Conservation (phyloP, 2,888 invertebrate species). For the Drosophila picticornis region DNA sequence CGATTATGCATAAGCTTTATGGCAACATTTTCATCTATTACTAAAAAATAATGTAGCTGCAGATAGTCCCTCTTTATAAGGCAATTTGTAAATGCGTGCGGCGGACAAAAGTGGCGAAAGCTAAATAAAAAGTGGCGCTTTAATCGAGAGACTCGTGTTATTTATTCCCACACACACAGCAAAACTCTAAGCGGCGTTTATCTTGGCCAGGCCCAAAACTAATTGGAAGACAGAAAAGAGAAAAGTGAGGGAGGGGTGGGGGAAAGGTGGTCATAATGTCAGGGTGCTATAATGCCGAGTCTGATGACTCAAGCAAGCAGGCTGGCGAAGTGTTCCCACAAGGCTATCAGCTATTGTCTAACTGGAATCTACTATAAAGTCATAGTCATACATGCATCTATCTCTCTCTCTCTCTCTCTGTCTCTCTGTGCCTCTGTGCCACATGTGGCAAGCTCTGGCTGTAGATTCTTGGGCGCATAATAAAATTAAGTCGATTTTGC, state of each 20-base stretch:
- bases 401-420: neutral
- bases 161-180: slow-evolving; percentile 8
- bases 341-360: slow-evolving; percentile 72
- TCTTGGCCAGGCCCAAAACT: slow-evolving; percentile 27
- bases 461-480: slow-evolving; percentile 44
- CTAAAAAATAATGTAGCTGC: neutral
- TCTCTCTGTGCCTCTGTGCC: slow-evolving; percentile 1
- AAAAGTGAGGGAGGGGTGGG: no score
- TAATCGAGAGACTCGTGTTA: slow-evolving; percentile 12
- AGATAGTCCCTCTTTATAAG: neutral
- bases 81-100: slow-evolving; percentile 5
- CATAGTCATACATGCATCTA: slow-evolving; percentile 1
- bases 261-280: slow-evolving; percentile 64
- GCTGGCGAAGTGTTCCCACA: slow-evolving; percentile 32
- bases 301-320: slow-evolving; percentile 67
- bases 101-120: slow-evolving; percentile 9
- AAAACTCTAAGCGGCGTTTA: slow-evolving; percentile 2
- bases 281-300: slow-evolving; percentile 59
- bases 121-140: slow-evolving; percentile 3
- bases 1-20: neutral
- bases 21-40: neutral
- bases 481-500: slow-evolving; percentile 64
- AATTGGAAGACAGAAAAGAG: slow-evolving; percentile 21
- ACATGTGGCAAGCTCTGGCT: slow-evolving; percentile 16
- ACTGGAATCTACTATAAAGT: slow-evolving; percentile 68